Conservation (phyloP, 2,113 vertebrate genomes). For the Mobula birostris region DNA sequence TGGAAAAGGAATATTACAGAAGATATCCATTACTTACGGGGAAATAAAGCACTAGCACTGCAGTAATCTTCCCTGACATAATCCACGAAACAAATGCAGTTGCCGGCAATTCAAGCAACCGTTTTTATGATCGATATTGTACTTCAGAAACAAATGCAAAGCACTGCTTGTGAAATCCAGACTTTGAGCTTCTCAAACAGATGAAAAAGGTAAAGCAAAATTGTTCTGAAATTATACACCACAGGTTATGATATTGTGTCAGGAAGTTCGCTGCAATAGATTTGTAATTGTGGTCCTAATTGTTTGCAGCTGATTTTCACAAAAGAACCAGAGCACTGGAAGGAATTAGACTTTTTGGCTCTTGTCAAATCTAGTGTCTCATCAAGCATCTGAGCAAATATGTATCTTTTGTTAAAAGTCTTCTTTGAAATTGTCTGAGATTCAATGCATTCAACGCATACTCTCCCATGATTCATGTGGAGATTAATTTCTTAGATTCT, state of each 20-base stretch:
- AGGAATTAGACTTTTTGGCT: not conserved
- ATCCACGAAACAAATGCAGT: slow-evolving; percentile 53
- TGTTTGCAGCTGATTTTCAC: not conserved
- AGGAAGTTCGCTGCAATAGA: not conserved
- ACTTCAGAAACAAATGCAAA: slow-evolving; percentile 39
- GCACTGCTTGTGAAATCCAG: slow-evolving; percentile 38
- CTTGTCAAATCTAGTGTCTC: not conserved
- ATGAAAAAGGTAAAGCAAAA: slow-evolving; percentile 51
- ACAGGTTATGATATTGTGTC: not conserved
- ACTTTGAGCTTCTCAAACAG: slow-evolving; percentile 46
- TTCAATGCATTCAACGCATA: not conserved
- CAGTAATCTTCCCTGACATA: slow-evolving; percentile 57
- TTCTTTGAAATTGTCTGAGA: not conserved
- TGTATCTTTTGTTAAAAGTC: not conserved
- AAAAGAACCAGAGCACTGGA: slow-evolving; percentile 7
- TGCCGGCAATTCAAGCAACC: slow-evolving; percentile 47
- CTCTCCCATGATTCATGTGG: not conserved
- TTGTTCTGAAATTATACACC: not conserved
- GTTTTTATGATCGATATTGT: slow-evolving; percentile 45
- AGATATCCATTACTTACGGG: slow-evolving; percentile 46
- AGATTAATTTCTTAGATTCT: not conserved
- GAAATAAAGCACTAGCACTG: slow-evolving; percentile 48
- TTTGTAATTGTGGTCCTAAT: slow-evolving; percentile 7
- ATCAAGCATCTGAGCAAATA: not conserved
- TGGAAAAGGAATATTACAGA: slow-evolving; percentile 48